Evolutionary conservation across 1,140 invertebrate species (phyloP).

Genomic region (Drosophila asahinai): DNA sequence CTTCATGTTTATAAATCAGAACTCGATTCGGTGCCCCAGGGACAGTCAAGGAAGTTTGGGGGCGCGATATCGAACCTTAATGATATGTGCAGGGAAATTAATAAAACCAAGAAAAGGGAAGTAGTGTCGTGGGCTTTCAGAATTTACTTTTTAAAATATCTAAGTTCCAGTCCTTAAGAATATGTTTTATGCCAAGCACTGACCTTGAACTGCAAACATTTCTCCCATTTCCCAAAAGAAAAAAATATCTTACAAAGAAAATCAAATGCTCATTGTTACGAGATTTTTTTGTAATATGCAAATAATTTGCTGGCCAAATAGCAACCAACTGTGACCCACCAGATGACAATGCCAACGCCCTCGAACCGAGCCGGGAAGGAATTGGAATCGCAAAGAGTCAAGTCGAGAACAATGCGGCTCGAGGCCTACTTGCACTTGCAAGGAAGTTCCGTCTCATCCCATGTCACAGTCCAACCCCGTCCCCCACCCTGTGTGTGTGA

Average conservation of each 20-base stretch:
- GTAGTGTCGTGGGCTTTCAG: too few relatives aligned
- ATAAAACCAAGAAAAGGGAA: not conserved
- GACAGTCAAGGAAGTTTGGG: constrained; percentile 11
- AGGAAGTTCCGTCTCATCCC: constrained; percentile 42
- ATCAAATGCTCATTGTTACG: constrained; percentile 44
- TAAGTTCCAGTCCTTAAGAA: constrained; percentile 1
- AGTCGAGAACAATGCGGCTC: constrained; percentile 76
- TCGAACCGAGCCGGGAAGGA: constrained; percentile 36
- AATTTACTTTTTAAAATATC: not conserved
- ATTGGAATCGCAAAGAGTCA: constrained; percentile 70
- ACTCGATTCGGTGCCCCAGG: constrained; percentile 47
- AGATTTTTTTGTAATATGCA: constrained; percentile 71
- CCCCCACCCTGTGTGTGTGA: constrained; percentile 64
- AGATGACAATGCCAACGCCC: constrained; percentile 76
- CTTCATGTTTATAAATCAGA: constrained; percentile 79
- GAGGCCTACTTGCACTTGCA: constrained; percentile 71
- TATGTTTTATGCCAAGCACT: not conserved
- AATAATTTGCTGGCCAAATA: constrained; percentile 83
- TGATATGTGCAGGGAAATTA: not conserved
- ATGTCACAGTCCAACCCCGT: constrained; percentile 11
- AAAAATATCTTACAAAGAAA: constrained; percentile 23
- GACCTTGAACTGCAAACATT: constrained; percentile 29
- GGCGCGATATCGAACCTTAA: not conserved
- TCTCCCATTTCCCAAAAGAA: constrained; percentile 17
- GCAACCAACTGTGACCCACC: constrained; percentile 80